Evolutionary conservation across 1,140 invertebrate species (phyloP), one percentile per base, ranked within the genome.

Genomic region (Drosophila littoralis): DNA sequence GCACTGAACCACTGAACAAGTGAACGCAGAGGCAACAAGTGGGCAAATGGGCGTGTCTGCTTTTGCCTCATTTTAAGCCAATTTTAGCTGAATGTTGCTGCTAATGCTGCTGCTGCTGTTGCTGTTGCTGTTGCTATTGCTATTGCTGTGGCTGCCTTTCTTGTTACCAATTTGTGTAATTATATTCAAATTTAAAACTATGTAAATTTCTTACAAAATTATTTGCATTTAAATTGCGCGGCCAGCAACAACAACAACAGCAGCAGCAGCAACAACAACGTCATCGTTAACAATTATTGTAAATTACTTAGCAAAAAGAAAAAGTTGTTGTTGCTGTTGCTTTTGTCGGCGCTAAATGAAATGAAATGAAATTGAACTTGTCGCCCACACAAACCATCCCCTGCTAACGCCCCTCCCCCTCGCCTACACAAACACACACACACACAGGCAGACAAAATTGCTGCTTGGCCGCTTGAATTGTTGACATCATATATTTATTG

Each of bases 121-220:
- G 35, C 55, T 75, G 82, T 67, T 46, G 71, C 46, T 28, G 22
- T 5, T 28, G 22, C 22, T 17, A 1, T 17, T 17, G 60, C 50
- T 59, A 36, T 38, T 64, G 48, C 13, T 51, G 7, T 33, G 38
- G 35, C 54, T 42, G 48, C 43, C 38, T 60, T 55, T 66, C 68
- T 60, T 75, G 82, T 67, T 46, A 74, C 46, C 82, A 88, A 88
- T 89, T 89, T 81, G 60, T 75, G 84, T 81, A 89, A 89, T 89
- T 90, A 81, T 89, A 89, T 89, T 89, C 80, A 90, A 89, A 89
- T 89, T 84, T 89, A 75, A 84, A 74, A 70, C 77, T 77, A 89
- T 88, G 84, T 75, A 84, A 77, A 88, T 88, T 81, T 78, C 74
- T 72, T 79, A 74, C 79, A 83, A 74, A 78, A 80, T 80, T 89